Evolutionary conservation across 2,797 vertebrate genomes (phyloP).

Genomic region (Hoplostethus atlanticus): DNA sequence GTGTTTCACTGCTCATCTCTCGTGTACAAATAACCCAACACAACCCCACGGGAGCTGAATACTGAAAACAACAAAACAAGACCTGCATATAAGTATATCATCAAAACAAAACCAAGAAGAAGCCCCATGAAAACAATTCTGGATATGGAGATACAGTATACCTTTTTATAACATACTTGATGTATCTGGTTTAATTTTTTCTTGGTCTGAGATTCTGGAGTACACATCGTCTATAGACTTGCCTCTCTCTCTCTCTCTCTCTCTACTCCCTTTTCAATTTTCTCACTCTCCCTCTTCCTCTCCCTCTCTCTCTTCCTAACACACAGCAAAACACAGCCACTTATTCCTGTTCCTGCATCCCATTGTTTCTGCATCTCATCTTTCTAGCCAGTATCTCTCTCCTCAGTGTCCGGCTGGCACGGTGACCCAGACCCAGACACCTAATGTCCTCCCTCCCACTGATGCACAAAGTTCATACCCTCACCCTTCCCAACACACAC

Average conservation of each 20-base stretch:
- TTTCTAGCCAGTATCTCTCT: constrained; percentile 2
- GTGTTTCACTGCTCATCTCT: constrained; percentile 9
- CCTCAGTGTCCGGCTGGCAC: constrained; percentile 42
- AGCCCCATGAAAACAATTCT: neutral
- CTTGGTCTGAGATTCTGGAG: constrained; percentile 4
- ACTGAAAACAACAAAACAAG: constrained; percentile 19
- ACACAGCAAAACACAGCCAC: neutral
- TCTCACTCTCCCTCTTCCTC: neutral
- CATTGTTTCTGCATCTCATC: neutral
- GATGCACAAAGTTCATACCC: constrained; percentile 42
- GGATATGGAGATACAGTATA: neutral
- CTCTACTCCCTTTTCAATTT: neutral
- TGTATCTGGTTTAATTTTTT: constrained; percentile 15
- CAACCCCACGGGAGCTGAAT: constrained; percentile 10
- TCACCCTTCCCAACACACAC: neutral
- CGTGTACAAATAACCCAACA: neutral
- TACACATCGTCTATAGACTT: neutral
- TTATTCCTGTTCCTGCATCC: constrained; percentile 6
- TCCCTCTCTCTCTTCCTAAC: neutral
- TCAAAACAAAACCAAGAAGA: constrained; percentile 8
- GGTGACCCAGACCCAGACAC: constrained; percentile 39
- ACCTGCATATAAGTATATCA: constrained; percentile 2
- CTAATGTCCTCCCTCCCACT: constrained; percentile 35
- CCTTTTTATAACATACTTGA: neutral
- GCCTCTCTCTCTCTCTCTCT: neutral